Evolutionary conservation across 2,888 invertebrate genomes (phyloP), one percentile per base, ranked within the genome.

Genomic region (Lepidocyrtoides sp.): DNA sequence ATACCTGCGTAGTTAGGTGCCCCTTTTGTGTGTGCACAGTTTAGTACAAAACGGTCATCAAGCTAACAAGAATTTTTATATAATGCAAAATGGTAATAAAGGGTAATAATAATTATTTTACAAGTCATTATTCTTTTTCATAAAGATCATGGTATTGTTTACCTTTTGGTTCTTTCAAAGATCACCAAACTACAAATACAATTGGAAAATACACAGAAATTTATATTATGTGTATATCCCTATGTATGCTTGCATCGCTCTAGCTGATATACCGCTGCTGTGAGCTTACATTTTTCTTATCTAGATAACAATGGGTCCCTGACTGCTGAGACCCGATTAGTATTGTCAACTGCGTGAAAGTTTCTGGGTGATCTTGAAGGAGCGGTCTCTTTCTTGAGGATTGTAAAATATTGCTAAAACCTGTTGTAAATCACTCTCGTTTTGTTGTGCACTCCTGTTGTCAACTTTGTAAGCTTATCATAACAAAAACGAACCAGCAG

Each of bases 341-440:
- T 26, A 69, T 89, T 89, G 82, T 89, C 82, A 83, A 89, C 89
- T 89, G 89, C 89, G 89, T 89, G 89, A 89, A 89, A 89, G 72
- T 89, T 89, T 82, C 82, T 89, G 89, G 89, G 89, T 89, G 89
- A 89, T 89, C 89, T 89, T 83, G 72, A 89, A 82, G 89, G 89
- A 89, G 89, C 89, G 89, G 89, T 60, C 89, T 60, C 82, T 89
- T 89, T 88, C 72, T 29, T 82, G 69, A 48, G 72, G 75, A 63
- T 79, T 77, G 77, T 83, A 75, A 89, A 63, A 82, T 83, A 72
- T 82, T 20, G 32, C 82, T 72, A 72, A 82, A 83, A 82, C 89
- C 75, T 89, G 89, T 89, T 83, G 89, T 89, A 89, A 89, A 89
- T 89, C 89, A 82, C 60, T 72, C 51, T 26, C 54, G 17, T 82